Conservation (phyloP, 2,113 vertebrate species). For the Aepyceros melampus region DNA sequence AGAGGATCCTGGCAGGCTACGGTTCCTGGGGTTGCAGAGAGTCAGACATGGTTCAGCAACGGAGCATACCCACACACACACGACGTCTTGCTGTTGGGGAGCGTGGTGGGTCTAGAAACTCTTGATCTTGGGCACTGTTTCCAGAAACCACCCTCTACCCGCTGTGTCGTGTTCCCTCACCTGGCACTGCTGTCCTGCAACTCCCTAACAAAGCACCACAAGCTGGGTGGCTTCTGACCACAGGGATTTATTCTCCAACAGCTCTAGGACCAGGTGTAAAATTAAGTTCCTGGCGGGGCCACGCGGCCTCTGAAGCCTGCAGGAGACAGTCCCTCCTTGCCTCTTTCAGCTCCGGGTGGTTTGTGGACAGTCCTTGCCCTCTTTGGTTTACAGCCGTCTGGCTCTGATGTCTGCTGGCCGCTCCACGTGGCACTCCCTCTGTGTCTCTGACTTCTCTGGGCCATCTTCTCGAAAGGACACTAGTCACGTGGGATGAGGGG, state of each 20-base stretch:
- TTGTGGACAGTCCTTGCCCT: fast-evolving
- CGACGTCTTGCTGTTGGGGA: fast-evolving
- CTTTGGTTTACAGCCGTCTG: fast-evolving
- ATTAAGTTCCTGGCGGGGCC: fast-evolving
- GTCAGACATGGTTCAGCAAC: fast-evolving
- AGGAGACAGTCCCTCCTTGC: background rate
- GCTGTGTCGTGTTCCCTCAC: fast-evolving
- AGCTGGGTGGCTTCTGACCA: too few relatives aligned
- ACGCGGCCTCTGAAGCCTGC: background rate
- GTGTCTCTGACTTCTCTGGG: background rate
- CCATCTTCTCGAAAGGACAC: background rate
- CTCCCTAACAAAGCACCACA: too few relatives aligned
- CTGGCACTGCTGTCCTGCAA: fast-evolving
- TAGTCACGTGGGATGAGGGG: background rate
- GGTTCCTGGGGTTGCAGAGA: background rate
- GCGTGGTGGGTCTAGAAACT: fast-evolving
- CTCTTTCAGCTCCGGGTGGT: too few relatives aligned
- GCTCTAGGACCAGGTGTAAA: background rate
- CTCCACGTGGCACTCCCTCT: fast-evolving
- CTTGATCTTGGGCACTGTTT: background rate
- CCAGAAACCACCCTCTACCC: fast-evolving
- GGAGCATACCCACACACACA: background rate
- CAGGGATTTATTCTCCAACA: too few relatives aligned
- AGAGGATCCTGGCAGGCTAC: background rate
- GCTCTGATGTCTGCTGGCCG: fast-evolving